Evolutionary conservation across 2,888 invertebrate species (phyloP).

Genomic region (Brachynemurus nebulosus): DNA sequence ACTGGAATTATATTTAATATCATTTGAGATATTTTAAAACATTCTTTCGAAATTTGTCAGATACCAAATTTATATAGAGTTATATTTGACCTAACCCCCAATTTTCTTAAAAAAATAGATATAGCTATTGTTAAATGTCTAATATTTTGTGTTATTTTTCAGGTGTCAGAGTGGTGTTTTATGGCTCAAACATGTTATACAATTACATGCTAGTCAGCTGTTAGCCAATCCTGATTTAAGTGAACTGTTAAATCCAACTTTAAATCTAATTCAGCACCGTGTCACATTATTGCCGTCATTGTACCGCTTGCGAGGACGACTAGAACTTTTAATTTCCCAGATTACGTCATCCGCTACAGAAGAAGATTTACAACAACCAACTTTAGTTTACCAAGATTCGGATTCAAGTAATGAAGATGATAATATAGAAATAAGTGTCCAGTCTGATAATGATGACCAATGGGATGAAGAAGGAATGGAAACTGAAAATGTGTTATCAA

Average conservation of each 20-base stretch:
- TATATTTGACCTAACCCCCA: too few relatives aligned
- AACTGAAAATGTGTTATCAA: slow-evolving; percentile 22
- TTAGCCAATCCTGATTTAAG: slow-evolving; percentile 45
- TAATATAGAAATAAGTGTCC: slow-evolving; percentile 23
- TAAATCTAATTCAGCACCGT: slow-evolving; percentile 42
- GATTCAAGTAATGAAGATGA: slow-evolving; percentile 29
- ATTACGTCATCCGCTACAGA: slow-evolving; percentile 31
- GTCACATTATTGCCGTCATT: slow-evolving; percentile 37
- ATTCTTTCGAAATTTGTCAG: too few relatives aligned
- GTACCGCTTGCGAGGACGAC: slow-evolving; percentile 42
- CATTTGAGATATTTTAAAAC: too few relatives aligned
- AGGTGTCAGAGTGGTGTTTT: slow-evolving; percentile 38
- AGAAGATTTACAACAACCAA: slow-evolving; percentile 32
- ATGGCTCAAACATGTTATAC: slow-evolving; percentile 45
- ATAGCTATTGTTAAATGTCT: too few relatives aligned
- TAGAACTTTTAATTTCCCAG: slow-evolving; percentile 43
- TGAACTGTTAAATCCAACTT: slow-evolving; percentile 38
- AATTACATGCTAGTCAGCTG: slow-evolving; percentile 44
- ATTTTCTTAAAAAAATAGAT: too few relatives aligned
- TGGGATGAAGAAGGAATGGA: slow-evolving; percentile 29
- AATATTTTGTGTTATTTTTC: too few relatives aligned
- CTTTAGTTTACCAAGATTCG: slow-evolving; percentile 41
- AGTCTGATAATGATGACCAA: slow-evolving; percentile 28
- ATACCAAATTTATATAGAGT: too few relatives aligned
- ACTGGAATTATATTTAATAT: too few relatives aligned